These are phyloP conservation scores for Ophonus ardosiacus DNA, from an alignment of 2,888 invertebrate species.

Conservation along the genomic window DNA sequence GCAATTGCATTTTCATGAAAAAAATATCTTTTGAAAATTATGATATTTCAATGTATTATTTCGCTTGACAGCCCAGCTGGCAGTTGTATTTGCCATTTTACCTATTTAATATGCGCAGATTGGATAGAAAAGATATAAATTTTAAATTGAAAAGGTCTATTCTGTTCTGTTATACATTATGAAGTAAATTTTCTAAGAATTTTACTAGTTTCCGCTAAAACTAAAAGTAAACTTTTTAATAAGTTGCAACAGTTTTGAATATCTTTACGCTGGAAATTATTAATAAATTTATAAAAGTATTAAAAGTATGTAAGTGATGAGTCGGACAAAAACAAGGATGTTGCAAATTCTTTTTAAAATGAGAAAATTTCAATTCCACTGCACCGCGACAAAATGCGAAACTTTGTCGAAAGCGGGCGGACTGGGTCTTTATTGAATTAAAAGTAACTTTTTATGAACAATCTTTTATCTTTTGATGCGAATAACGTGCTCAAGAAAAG, in stretches of 20 bases:
- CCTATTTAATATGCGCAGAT: too few relatives aligned
- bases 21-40: too few relatives aligned
- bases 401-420: constrained; percentile 16
- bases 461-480: constrained; percentile 62
- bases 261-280: neutral
- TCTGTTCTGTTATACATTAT: too few relatives aligned
- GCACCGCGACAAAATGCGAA: constrained; percentile 46
- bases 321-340: constrained; percentile 21
- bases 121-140: too few relatives aligned
- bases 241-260: neutral
- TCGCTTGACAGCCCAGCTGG: too few relatives aligned
- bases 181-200: too few relatives aligned
- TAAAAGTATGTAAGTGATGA: constrained; percentile 37
- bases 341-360: constrained; percentile 46
- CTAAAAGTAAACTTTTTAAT: neutral
- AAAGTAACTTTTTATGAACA: constrained; percentile 62
- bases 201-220: neutral
- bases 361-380: constrained; percentile 34
- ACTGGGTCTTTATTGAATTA: constrained; percentile 58
- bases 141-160: too few relatives aligned
- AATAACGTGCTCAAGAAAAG: constrained; percentile 57
- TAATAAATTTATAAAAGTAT: constrained; percentile 28
- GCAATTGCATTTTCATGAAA: too few relatives aligned
- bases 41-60: too few relatives aligned
- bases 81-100: too few relatives aligned